phyloP scores from a whole-genome alignment of 1,140 invertebrate species.

The Drosophila malerkotliana region DNA sequence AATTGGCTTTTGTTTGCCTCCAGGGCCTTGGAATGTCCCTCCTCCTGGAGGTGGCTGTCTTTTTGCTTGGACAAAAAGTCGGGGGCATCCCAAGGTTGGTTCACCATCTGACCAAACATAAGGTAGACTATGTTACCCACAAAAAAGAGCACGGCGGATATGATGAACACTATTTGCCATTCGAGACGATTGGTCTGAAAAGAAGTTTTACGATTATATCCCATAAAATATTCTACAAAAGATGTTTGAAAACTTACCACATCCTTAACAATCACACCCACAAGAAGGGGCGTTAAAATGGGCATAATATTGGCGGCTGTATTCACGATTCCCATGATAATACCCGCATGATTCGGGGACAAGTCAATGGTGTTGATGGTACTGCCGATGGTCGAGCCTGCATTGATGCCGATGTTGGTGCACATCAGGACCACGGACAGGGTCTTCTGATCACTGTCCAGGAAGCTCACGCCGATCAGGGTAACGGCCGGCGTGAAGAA shows the following conservation, averaged over 20 bases:
- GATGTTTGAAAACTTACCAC: constrained; percentile 85
- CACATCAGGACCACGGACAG: constrained; percentile 87
- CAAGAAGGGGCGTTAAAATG: constrained; percentile 88
- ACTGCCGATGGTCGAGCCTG: constrained; percentile 89
- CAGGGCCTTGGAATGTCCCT: constrained; percentile 38
- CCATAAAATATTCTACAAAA: background rate
- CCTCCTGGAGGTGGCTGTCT: constrained; percentile 18
- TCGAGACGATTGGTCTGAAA: constrained; percentile 84
- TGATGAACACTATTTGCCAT: constrained; percentile 91
- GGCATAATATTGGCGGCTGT: constrained; percentile 89
- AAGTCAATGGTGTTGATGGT: constrained; percentile 90
- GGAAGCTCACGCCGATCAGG: constrained; percentile 87
- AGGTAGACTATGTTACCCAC: constrained; percentile 89
- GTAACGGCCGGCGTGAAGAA: constrained; percentile 86
- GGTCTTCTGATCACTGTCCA: constrained; percentile 84
- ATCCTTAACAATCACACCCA: constrained; percentile 87
- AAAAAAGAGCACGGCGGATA: constrained; percentile 89
- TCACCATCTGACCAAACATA: constrained; percentile 87
- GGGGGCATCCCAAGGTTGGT: constrained; percentile 87
- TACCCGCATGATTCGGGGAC: constrained; percentile 90
- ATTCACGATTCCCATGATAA: constrained; percentile 89
- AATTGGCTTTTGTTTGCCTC: constrained; percentile 14
- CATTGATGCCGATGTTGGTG: constrained; percentile 90
- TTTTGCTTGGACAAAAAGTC: constrained; percentile 48
- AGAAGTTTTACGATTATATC: constrained; percentile 21